These are phyloP conservation scores for Drosophila testacea DNA, from an alignment of 2,888 invertebrate species.

Conservation along the genomic window DNA sequence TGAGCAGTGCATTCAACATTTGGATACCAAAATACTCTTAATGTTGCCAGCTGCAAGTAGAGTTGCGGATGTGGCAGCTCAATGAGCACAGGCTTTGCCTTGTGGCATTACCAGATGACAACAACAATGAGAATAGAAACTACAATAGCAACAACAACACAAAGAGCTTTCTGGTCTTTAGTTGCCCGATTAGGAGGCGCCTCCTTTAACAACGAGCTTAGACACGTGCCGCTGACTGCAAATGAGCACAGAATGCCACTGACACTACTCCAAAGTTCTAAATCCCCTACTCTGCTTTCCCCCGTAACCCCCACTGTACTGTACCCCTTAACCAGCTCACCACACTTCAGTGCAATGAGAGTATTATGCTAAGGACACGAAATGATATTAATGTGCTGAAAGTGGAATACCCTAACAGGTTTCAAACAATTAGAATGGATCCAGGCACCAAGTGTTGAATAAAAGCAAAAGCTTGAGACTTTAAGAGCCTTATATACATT, in stretches of 20 bases:
- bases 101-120: slow-evolving; percentile 7
- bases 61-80: neutral
- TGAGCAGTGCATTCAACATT: slow-evolving; percentile 5
- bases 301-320: neutral
- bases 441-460: no score
- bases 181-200: slow-evolving; percentile 35
- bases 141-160: neutral
- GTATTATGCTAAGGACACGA: neutral
- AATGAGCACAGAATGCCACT: slow-evolving; percentile 60
- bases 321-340: neutral
- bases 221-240: slow-evolving; percentile 60
- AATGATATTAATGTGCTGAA: neutral
- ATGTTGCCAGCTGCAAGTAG: slow-evolving; percentile 18
- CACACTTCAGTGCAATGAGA: neutral
- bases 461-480: no score
- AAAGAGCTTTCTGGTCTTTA: slow-evolving; percentile 27
- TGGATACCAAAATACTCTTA: slow-evolving; percentile 5
- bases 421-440: no score
- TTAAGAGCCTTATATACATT: no score
- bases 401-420: neutral
- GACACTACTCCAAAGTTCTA: slow-evolving; percentile 27
- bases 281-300: neutral
- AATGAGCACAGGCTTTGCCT: slow-evolving; percentile 8
- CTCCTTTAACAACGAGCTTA: slow-evolving; percentile 3
- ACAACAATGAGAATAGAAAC: neutral